Base-by-base conservation (phyloP, 2,888 invertebrate genomes). In the Dasysyrphus albostriatus region DNA sequence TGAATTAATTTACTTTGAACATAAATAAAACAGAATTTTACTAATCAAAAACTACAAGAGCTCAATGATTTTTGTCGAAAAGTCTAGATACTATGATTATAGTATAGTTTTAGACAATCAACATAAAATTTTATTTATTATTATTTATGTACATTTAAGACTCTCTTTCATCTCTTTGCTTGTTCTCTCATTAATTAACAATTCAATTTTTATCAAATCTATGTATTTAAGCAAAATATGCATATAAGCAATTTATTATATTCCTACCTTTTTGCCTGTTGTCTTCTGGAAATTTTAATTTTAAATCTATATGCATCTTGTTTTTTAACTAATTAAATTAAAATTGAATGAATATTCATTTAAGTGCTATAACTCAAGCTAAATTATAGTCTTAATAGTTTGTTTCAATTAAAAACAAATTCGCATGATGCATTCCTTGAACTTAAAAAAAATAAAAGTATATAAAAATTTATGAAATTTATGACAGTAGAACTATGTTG, bases 371-470 rank as follows among this genome's bases (percentile, higher is more conserved):
- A 19, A 51, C 24, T 24, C 16, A 24, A 14, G 16, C 7, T 1
- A 8, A 0, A 32, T 0, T 14, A 14, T 54, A 7, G 10, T 54
- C 10, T 8, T 10, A 54, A 14, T 5, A 14, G 5, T 6, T 29
- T 12, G 5, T 5, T 2, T 29, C 2, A 29, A 24, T 29, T 56
- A 5, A 34, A 34, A 34, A 44, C 0, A 1, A 44, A n/a, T 47
- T 16, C 47, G 0, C 9, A 42, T 42, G 10, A 65, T 47, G n/a
- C 12, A 32, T 44, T 65, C 47, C 47, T 65, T 65, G 65, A 47
- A 65, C 65, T 47, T n/a, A 54, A 54, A 19, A 29, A 24, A 44
- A 44, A 16, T 47, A 34, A 65, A 47, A 65, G n/a, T 47, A 8
- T 37, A 59, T 34, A 39, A 10, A 44, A 44, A 14, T 16, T 0